Conservation (phyloP, 2,797 vertebrate genomes). For the Sciurus carolinensis region DNA sequence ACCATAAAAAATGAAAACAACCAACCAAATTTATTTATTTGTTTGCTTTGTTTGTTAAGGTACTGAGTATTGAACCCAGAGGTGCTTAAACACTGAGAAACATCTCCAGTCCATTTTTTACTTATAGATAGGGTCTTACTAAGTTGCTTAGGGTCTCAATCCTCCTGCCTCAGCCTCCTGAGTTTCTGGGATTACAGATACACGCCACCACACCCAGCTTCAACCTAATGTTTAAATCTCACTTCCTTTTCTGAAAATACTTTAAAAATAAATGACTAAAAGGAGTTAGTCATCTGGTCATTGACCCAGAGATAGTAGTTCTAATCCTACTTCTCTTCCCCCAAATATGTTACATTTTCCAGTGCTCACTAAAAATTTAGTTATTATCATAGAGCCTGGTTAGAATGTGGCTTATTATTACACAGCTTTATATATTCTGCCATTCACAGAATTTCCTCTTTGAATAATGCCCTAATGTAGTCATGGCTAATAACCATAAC, state of each 20-base stretch:
- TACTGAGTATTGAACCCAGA: no score
- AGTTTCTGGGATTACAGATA: no score
- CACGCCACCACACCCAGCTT: no score
- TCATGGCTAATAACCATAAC: slow-evolving; percentile 28
- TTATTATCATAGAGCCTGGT: neutral
- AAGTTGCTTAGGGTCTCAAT: no score
- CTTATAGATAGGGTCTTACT: no score
- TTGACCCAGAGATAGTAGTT: neutral
- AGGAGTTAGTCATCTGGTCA: neutral
- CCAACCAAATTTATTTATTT: no score
- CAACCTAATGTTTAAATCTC: slow-evolving; percentile 3
- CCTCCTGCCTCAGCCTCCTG: no score
- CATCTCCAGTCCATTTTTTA: no score
- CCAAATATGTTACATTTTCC: slow-evolving; percentile 27
- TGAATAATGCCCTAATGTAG: slow-evolving; percentile 13
- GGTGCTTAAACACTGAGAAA: no score
- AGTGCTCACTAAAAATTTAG: slow-evolving; percentile 28
- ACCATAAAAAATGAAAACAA: neutral
- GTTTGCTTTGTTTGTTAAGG: no score
- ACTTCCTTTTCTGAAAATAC: slow-evolving; percentile 49
- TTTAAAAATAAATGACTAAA: slow-evolving; percentile 49
- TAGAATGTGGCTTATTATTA: slow-evolving; percentile 42
- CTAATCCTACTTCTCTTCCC: slow-evolving; percentile 1
- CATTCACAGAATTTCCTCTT: slow-evolving; percentile 57
- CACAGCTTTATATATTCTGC: neutral